Base-by-base conservation (phyloP, 2,113 vertebrate species). In the Uropsilus gracilis region DNA sequence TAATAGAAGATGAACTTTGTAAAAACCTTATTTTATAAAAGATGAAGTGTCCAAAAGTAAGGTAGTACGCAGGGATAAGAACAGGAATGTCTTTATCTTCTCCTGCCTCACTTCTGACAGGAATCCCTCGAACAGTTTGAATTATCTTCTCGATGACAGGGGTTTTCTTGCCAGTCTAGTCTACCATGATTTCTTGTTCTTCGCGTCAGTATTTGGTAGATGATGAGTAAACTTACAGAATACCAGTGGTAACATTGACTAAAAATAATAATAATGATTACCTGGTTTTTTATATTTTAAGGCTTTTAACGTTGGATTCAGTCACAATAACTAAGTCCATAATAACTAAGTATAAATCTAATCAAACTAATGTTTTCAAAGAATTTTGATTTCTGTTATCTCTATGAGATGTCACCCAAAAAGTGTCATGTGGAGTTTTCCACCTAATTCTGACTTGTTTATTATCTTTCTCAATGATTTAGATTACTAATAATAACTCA, bases 121-220 rank as follows among this genome's bases (percentile, higher is more conserved):
- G 57, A 78, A 66, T 91, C 83, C 77, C 61, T 91, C 50, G 3
- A 86, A 69, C 13, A 44, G 59, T 55, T 76, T 53, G 68, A 91
- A 59, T 80, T 46, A 68, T 50, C 64, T 88, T 94, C 78, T 92
- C 75, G 81, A 53, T 71, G 44, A 84, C n/a, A 75, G 44, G 81
- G 12, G 68, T 78, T 85, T 91, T 92, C 78, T 61, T 89, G 34
- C 48, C 57, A 68, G 30, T 80, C 48, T 61, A 39, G 44, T 72
- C 78, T 68, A 37, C 85, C 48, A 55, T 92, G 39, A 89, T 89
- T 89, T 88, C 76, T 87, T 90, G 76, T 37, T 86, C 46, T 96
- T 91, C 39, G 85, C 59, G 24, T 32, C 3, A 72, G 55, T 78
- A 26, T 71, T 76, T 64, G 3, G 24, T 66, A 85, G 39, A 32